A percentile compares a stretch with the other conserved stretches of the same genome.
Evolutionary conservation across 1,140 invertebrate species (phyloP).

Genomic region (Phocides pigmalion): DNA sequence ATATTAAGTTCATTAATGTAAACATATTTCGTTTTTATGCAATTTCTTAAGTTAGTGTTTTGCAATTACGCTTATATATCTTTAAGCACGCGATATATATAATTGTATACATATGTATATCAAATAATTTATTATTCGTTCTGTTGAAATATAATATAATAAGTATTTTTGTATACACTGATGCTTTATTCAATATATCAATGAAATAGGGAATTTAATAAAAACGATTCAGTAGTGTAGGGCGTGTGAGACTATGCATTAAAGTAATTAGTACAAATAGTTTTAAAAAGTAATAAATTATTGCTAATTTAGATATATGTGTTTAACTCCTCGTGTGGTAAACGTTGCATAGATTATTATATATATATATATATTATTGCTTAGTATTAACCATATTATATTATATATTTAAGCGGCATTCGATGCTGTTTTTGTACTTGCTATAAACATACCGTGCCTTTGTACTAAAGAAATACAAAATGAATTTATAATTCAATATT

Average conservation of each 20-base stretch:
- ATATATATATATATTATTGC: constrained; percentile 14
- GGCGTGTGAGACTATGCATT: not conserved
- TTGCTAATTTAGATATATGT: constrained; percentile 59
- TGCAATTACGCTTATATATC: too few relatives aligned
- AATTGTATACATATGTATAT: too few relatives aligned
- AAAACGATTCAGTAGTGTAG: not conserved
- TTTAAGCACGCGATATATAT: too few relatives aligned
- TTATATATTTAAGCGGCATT: constrained; percentile 2
- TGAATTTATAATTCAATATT: not conserved
- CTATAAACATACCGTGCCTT: constrained; percentile 10
- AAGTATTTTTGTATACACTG: not conserved
- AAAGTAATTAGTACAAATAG: constrained; percentile 36
- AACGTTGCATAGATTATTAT: not conserved
- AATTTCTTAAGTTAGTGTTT: too few relatives aligned
- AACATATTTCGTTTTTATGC: too few relatives aligned
- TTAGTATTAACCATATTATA: constrained; percentile 7
- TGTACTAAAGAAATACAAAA: not conserved
- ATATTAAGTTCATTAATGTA: too few relatives aligned
- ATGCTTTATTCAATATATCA: not conserved
- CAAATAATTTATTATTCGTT: too few relatives aligned
- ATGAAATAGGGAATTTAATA: not conserved
- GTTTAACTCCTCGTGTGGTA: constrained; percentile 14
- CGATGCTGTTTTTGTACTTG: constrained; percentile 20
- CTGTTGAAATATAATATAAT: too few relatives aligned
- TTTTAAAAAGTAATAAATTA: constrained; percentile 34